These are phyloP conservation scores for Euthynnus affinis DNA, from an alignment of 2,797 vertebrate genomes.

Conservation along the genomic window DNA sequence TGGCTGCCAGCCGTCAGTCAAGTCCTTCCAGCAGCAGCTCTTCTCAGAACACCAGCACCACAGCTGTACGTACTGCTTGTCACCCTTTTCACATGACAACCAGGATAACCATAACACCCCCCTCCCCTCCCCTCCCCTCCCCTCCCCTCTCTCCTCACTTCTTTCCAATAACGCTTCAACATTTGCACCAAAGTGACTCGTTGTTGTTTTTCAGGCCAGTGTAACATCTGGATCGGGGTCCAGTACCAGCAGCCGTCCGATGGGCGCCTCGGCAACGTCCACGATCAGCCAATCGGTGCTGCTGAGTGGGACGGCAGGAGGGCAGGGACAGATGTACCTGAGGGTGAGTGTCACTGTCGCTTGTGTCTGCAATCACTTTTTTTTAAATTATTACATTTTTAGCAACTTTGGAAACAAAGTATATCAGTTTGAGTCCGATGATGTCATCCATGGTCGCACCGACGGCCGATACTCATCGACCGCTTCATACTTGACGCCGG, in stretches of 20 bases:
- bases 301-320: slow-evolving; percentile 91
- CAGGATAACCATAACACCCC: too few species aligned
- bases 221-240: slow-evolving; percentile 82
- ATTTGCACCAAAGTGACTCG: too few species aligned
- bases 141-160: too few species aligned
- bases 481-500: not conserved
- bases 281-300: slow-evolving; percentile 95
- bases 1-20: slow-evolving; percentile 95
- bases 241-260: slow-evolving; percentile 79
- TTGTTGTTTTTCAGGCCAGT: slow-evolving; percentile 77
- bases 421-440: not conserved
- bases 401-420: not conserved
- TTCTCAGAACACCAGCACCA: slow-evolving; percentile 90
- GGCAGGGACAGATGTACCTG: slow-evolving; percentile 97
- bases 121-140: too few species aligned
- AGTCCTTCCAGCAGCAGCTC: slow-evolving; percentile 93
- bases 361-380: not conserved
- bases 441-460: not conserved
- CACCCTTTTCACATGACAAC: too few species aligned
- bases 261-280: slow-evolving; percentile 88
- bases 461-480: too few species aligned
- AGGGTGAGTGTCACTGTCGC: slow-evolving; percentile 85
- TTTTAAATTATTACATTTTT: not conserved
- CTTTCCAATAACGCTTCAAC: too few species aligned
- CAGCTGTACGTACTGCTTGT: slow-evolving; percentile 65